Percentiles rank a stretch among this genome's conserved stretches.
Evolutionary conservation across 1,140 invertebrate species (phyloP).

Genomic region (Anastatus disparis): DNA sequence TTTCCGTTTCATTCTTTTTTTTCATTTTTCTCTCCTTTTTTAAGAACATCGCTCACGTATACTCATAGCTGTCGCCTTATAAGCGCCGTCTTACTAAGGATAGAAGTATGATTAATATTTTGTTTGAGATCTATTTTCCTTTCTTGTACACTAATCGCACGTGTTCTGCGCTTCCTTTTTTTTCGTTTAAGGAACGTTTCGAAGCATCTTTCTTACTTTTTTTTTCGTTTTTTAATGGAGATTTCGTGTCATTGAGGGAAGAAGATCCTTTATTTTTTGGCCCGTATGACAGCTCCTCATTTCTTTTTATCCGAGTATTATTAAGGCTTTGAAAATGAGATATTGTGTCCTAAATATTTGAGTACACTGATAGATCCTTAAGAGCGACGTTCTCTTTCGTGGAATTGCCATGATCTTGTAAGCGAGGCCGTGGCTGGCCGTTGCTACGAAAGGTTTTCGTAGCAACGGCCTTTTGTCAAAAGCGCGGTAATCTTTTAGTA

Average conservation of each 20-base stretch:
- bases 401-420: too few species aligned
- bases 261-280: neutral
- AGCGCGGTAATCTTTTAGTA: too few species aligned
- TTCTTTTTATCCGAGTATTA: neutral
- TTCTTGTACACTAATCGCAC: neutral
- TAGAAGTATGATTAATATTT: conserved; percentile 27
- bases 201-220: neutral
- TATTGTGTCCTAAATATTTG: too few species aligned
- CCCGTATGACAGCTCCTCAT: neutral
- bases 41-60: conserved; percentile 8
- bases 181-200: neutral
- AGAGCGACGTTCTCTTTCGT: too few species aligned
- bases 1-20: too few species aligned
- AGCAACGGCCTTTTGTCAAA: too few species aligned
- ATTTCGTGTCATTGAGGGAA: neutral
- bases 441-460: too few species aligned
- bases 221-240: neutral
- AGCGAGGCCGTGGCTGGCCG: too few species aligned
- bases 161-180: neutral
- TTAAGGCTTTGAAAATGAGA: too few species aligned
- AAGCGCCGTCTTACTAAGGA: too few species aligned
- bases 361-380: too few species aligned
- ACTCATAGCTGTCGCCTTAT: neutral
- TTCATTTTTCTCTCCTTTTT: too few species aligned
- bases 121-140: conserved; percentile 10